Evolutionary conservation across 1,140 invertebrate species (phyloP), one percentile per base, ranked within the genome.

Genomic region (Heterodera carotae): DNA sequence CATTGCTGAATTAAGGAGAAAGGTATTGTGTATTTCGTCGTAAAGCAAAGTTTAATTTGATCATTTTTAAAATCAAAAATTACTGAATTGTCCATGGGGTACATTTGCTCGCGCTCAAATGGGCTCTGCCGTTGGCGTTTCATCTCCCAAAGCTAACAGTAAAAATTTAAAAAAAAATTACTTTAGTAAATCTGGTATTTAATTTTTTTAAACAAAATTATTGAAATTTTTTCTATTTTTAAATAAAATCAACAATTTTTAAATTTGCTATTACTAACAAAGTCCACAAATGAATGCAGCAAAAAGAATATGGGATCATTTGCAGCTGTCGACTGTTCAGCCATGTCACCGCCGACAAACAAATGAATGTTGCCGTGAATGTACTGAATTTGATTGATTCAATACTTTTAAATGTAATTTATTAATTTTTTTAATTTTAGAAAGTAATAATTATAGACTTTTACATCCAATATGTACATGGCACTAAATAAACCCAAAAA

Each of bases 201-300:
- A n/a, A n/a, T n/a, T n/a, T n/a, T n/a, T n/a, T n/a, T n/a, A n/a
- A n/a, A n/a, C n/a, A n/a, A n/a, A n/a, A n/a, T n/a, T n/a, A n/a
- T n/a, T n/a, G n/a, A n/a, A n/a, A n/a, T 70, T 70, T 59, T n/a
- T 43, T 6, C 0, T 43, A 12, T 8, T 43, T 15, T 73, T 62
- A 64, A 75, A 27, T 76, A 31, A 69, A 33, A 7, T 39, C n/a
- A n/a, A n/a, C n/a, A n/a, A n/a, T n/a, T n/a, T n/a, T n/a, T n/a
- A n/a, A n/a, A n/a, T n/a, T n/a, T n/a, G n/a, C n/a, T n/a, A n/a
- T n/a, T 69, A 70, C 79, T 85, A 36, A 86, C 68, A 22, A 80
- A 76, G 80, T 89, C 89, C 8, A 89, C 84, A 79, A 89, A 89
- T 2, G 83, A 81, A 66, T 86, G 85, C 72, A 87, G 86, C 25